These are phyloP conservation scores for Drosophila yooni DNA, from an alignment of 2,888 invertebrate species.

Conservation along the genomic window DNA sequence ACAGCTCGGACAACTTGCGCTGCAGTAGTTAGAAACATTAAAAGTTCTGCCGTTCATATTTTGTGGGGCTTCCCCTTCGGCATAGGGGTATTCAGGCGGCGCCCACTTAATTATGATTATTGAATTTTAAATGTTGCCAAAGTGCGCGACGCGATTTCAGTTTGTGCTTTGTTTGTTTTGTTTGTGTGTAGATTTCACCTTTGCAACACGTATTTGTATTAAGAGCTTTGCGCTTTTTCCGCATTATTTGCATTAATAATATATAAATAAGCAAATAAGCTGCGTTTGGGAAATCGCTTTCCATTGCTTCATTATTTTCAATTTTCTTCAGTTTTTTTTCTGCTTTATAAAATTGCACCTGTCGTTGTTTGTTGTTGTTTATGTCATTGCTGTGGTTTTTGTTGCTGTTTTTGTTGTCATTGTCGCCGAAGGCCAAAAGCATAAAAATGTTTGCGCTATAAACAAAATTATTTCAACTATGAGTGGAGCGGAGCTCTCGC, in stretches of 20 bases:
- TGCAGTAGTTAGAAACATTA: slow-evolving; percentile 74
- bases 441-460: slow-evolving; percentile 55
- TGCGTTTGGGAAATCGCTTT: slow-evolving; percentile 9
- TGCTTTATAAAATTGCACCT: slow-evolving; percentile 69
- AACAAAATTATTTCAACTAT: slow-evolving; percentile 58
- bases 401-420: slow-evolving; percentile 2
- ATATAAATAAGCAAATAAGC: slow-evolving; percentile 62
- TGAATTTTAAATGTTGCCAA: slow-evolving; percentile 73
- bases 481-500: slow-evolving; percentile 29
- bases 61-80: slow-evolving; percentile 9
- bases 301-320: neutral
- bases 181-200: slow-evolving; percentile 31
- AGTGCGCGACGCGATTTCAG: slow-evolving; percentile 37
- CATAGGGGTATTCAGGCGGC: slow-evolving; percentile 3
- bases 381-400: neutral
- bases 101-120: slow-evolving; percentile 73
- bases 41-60: slow-evolving; percentile 68
- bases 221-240: slow-evolving; percentile 64
- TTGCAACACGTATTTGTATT: slow-evolving; percentile 58
- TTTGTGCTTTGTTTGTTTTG: slow-evolving; percentile 6
- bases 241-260: slow-evolving; percentile 47
- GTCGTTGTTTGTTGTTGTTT: slow-evolving; percentile 43
- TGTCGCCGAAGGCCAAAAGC: slow-evolving; percentile 32
- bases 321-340: slow-evolving; percentile 12
- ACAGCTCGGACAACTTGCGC: slow-evolving; percentile 54